These are phyloP conservation scores for Trochalopteron elliotii DNA, from an alignment of 2,113 vertebrate species.

Conservation along the genomic window DNA sequence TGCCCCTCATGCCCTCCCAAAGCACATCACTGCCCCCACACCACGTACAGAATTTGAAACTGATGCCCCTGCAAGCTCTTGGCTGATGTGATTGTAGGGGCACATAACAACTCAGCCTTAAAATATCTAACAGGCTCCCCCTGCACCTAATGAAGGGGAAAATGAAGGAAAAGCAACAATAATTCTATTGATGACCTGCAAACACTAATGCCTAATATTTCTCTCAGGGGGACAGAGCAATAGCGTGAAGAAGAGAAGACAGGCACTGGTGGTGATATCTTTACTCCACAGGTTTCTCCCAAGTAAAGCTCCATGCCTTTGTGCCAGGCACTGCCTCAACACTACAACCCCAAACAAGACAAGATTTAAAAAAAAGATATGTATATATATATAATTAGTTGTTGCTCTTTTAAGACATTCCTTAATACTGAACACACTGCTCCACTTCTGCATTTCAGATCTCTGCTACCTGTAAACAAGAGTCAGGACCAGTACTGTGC, in stretches of 20 bases:
- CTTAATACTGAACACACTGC: fast-evolving
- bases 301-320: not conserved
- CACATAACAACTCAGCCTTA: fast-evolving
- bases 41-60: fast-evolving
- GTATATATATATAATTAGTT: no score
- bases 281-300: not conserved
- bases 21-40: fast-evolving
- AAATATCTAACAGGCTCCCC: not conserved
- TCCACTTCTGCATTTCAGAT: not conserved
- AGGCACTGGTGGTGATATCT: not conserved
- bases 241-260: not conserved
- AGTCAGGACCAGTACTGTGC: not conserved
- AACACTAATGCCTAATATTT: not conserved
- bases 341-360: not conserved
- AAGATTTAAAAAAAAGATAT: not conserved
- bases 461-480: not conserved
- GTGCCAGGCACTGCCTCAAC: not conserved
- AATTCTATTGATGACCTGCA: not conserved
- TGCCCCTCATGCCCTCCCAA: fast-evolving
- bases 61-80: not conserved
- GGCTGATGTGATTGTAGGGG: fast-evolving
- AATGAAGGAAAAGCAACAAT: not conserved
- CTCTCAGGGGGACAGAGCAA: not conserved
- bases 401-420: not conserved
- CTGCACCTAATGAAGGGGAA: not conserved